Conservation (phyloP, 2,888 invertebrate species). For the Anthophora plumipes region DNA sequence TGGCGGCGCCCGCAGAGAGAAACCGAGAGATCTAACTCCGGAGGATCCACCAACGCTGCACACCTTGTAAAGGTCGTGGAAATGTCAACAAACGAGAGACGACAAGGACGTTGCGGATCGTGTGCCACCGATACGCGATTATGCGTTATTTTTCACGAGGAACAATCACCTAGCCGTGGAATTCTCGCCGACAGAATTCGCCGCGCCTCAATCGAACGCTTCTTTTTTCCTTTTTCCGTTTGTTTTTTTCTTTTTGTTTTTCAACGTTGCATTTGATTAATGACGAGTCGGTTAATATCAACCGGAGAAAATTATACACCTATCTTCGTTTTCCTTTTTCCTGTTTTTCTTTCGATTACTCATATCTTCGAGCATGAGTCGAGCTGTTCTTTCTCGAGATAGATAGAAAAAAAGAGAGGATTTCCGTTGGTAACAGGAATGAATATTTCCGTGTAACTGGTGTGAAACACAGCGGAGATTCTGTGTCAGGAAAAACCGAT, state of each 20-base stretch:
- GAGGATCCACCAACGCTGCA: slow-evolving; percentile 57
- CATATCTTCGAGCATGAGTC: slow-evolving; percentile 1
- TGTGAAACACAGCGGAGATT: background rate
- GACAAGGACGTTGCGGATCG: slow-evolving; percentile 62
- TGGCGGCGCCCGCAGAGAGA: slow-evolving; percentile 61
- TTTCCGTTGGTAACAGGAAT: slow-evolving; percentile 1
- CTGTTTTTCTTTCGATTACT: background rate
- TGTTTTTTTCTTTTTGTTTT: background rate
- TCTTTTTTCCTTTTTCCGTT: slow-evolving; percentile 7
- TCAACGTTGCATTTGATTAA: background rate
- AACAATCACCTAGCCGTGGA: slow-evolving; percentile 4
- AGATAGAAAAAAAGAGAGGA: too few relatives aligned
- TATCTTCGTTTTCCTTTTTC: background rate
- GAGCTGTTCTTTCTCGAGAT: background rate
- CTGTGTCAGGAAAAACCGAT: background rate
- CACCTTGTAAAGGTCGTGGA: slow-evolving; percentile 70
- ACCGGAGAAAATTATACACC: background rate
- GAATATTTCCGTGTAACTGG: background rate
- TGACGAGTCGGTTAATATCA: background rate
- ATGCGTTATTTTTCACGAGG: slow-evolving; percentile 57
- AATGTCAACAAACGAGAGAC: slow-evolving; percentile 72
- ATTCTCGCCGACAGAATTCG: background rate
- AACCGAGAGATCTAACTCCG: slow-evolving; percentile 46
- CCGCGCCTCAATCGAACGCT: background rate
- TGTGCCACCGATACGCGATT: slow-evolving; percentile 17